Evolutionary conservation across 1,140 invertebrate genomes (phyloP).

Genomic region (Nylanderia fulva): DNA sequence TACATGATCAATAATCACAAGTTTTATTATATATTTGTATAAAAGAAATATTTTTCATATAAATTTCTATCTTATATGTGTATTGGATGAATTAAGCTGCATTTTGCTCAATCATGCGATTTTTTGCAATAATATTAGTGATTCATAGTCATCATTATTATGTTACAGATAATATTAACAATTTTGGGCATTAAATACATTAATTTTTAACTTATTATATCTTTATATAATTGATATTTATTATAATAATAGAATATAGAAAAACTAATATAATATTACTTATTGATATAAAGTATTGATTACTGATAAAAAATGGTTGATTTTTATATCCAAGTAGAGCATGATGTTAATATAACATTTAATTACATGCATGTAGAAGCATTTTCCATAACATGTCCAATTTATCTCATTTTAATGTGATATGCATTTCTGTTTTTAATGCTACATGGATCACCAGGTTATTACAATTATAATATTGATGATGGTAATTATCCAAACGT

Average conservation of each 20-base stretch:
- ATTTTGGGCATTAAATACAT: neutral
- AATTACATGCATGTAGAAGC: constrained; percentile 40
- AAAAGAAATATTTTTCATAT: constrained; percentile 14
- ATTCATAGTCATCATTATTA: constrained; percentile 4
- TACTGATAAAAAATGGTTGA: neutral
- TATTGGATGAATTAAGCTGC: constrained; percentile 17
- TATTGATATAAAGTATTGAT: neutral
- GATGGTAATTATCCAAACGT: constrained; percentile 64
- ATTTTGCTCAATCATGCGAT: constrained; percentile 10
- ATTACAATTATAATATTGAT: constrained; percentile 58
- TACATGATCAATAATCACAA: neutral
- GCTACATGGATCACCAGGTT: constrained; percentile 64
- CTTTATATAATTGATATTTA: neutral
- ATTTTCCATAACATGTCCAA: constrained; percentile 21
- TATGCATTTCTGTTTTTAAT: constrained; percentile 55
- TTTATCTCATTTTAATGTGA: constrained; percentile 9
- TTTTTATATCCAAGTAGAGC: constrained; percentile 9
- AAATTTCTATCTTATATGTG: constrained; percentile 10
- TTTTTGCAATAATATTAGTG: neutral
- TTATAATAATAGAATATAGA: neutral
- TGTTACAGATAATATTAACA: neutral
- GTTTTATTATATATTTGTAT: constrained; percentile 14
- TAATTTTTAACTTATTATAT: neutral
- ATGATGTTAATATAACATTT: constrained; percentile 21
- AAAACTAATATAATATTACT: constrained; percentile 35